These are phyloP conservation scores for Hydraecia micacea DNA, from an alignment of 2,888 invertebrate species.

Conservation along the genomic window DNA sequence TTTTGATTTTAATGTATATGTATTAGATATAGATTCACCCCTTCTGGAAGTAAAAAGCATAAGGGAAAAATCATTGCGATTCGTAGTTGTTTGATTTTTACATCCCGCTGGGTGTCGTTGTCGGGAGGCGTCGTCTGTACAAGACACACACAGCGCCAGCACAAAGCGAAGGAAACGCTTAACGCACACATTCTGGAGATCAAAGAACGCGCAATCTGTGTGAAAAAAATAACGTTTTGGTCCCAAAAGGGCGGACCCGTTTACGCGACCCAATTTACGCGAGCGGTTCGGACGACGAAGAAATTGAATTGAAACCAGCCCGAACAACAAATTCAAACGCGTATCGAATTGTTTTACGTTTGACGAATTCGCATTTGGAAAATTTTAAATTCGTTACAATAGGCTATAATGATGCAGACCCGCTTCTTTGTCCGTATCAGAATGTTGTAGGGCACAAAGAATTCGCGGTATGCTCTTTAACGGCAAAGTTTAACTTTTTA, in stretches of 20 bases:
- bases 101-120: constrained; percentile 87
- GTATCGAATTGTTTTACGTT: constrained; percentile 91
- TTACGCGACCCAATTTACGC: constrained; percentile 90
- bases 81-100: constrained; percentile 84
- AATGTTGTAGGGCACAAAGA: constrained; percentile 80
- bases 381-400: constrained; percentile 88
- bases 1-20: constrained; percentile 6
- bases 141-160: constrained; percentile 83
- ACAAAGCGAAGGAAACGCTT: constrained; percentile 89
- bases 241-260: constrained; percentile 90
- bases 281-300: constrained; percentile 87
- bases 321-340: constrained; percentile 90
- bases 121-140: constrained; percentile 76
- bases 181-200: constrained; percentile 89
- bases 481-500: constrained; percentile 77
- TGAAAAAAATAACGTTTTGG: constrained; percentile 90
- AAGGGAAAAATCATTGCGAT: constrained; percentile 79
- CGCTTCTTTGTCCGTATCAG: constrained; percentile 85
- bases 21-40: constrained; percentile 55
- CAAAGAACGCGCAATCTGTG: constrained; percentile 90
- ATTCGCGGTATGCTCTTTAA: constrained; percentile 81
- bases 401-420: constrained; percentile 89
- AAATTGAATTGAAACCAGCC: constrained; percentile 88
- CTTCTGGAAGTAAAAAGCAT: constrained; percentile 57
- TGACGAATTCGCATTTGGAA: constrained; percentile 89